Base-by-base conservation (phyloP, 2,797 vertebrate species). In the Siniperca scherzeri region DNA sequence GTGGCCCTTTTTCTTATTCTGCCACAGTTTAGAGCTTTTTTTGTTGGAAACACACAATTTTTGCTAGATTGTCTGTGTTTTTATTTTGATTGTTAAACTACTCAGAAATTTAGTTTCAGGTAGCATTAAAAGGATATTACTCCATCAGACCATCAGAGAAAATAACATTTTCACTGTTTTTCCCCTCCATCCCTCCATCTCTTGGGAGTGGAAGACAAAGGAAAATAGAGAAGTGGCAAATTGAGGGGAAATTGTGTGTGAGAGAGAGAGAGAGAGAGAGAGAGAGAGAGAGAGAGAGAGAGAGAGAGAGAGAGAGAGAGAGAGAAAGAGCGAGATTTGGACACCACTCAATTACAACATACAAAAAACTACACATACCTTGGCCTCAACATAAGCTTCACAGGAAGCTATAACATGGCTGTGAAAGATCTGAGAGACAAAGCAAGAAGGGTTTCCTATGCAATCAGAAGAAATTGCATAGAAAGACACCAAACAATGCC, bases 161-260 rank as follows among this genome's bases (percentile, higher is more conserved):
- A 70, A 83, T 83, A 77, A 50, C 42, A 13, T 67, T 81, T 84
- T 76, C 70, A 75, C 73, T 72, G 78, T 48, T 65, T 68, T 74
- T 38, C 65, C 42, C 57, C 78, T 73, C 77, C 72, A 42, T 80
- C 57, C 36, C 56, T 87, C 44, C 53, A 76, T 88, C 89, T 89
- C 91, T 46, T 78, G 91, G 87, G 90, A 91, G 52, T 33, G 11
- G 64, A 81, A 90, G 90, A 93, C 92, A 92, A 92, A 92, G 91
- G 84, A 88, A 91, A 92, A 88, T 71, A 80, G 66, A 74, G 79
- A 86, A 83, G 84, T 88, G 89, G 89, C 75, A 91, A 89, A 93
- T 90, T 87, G 90, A 87, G 80, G 84, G 77, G 73, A 91, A 90
- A 91, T 87, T 78, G 74, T 89, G 85, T 81, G 57, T 82, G 61